Base-by-base conservation (phyloP, 2,797 vertebrate genomes). In the Atherinosoma microstoma region DNA sequence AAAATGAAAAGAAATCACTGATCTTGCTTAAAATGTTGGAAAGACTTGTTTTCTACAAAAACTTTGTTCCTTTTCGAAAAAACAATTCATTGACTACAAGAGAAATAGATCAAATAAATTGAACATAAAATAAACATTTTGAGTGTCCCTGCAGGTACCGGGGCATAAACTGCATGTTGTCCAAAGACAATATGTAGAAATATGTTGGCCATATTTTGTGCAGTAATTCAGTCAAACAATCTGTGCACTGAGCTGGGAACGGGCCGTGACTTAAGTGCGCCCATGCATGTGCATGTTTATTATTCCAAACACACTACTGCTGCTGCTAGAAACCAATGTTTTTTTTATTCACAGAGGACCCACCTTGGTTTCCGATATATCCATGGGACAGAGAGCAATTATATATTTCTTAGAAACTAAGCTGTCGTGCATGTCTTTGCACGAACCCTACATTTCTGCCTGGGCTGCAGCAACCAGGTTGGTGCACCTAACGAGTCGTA, bases 401-500 rank as follows among this genome's bases (percentile, higher is more conserved):
- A 40, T 12, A 32, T n/a, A 16, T 35, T 71, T 49, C 64, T 57
- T 16, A 40, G 38, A 59, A 10, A 45, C 35, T 58, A 35, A 20
- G n/a, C 18, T 4, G 42, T 69, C 61, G 54, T 27, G 3, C 38
- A 54, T 18, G 2, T 36, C 29, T 27, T 59, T 59, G 12, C 34
- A 22, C 3, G 29, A 67, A 61, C 53, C 53, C 53, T 6, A 8
- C 49, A n/a, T 10, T 56, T 16, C 22, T 1, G 2, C 27, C 32
- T 51, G 67, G 9, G 22, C 0, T 30, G 38, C 18, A 32, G 8
- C 7, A 3, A 32, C 8, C 10, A 3, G 63, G 70, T 81, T 66
- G 79, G 12, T 35, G 27, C 15, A 34, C 38, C 58, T 64, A 72
- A 85, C 59, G 58, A 84, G 51, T 65, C 69, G 67, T 68, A 54